Conservation (phyloP, 2,888 invertebrate species). For the Zygothrica quintamaculata region DNA sequence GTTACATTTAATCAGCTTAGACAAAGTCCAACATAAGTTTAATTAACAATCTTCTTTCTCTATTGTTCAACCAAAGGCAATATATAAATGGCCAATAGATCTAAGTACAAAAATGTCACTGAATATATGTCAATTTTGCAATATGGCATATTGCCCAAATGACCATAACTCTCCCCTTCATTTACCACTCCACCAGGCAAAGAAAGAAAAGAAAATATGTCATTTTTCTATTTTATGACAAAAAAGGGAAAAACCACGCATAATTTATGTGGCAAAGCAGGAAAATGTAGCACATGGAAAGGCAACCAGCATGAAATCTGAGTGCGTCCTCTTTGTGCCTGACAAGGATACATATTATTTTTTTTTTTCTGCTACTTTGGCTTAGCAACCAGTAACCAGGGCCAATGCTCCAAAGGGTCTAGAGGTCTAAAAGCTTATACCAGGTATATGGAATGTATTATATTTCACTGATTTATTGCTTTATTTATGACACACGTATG, state of each 20-base stretch:
- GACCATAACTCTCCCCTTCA: too few species aligned
- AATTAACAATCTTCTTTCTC: slow-evolving; percentile 57
- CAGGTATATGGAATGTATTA: slow-evolving; percentile 71
- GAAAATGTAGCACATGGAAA: slow-evolving; percentile 22
- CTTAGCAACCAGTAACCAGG: too few species aligned
- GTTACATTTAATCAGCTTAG: slow-evolving; percentile 65
- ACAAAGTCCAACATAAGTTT: slow-evolving; percentile 66
- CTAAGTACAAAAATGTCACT: slow-evolving; percentile 22
- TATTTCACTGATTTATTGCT: slow-evolving; percentile 74
- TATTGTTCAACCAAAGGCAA: slow-evolving; percentile 35
- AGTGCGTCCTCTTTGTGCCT: slow-evolving; percentile 19
- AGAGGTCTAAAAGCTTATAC: slow-evolving; percentile 10
- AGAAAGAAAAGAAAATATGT: slow-evolving; percentile 65
- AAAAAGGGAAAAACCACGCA: slow-evolving; percentile 61
- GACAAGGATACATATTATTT: too few species aligned
- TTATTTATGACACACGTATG: slow-evolving; percentile 55
- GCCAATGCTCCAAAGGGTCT: neutral
- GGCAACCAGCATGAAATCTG: slow-evolving; percentile 59
- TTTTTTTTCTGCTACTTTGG: too few species aligned
- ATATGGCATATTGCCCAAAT: slow-evolving; percentile 44
- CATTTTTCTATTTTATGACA: slow-evolving; percentile 61
- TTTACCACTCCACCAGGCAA: slow-evolving; percentile 13
- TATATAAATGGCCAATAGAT: slow-evolving; percentile 30
- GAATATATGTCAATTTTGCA: slow-evolving; percentile 22
- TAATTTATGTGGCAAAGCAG: slow-evolving; percentile 60